Base-by-base conservation (phyloP, 1,140 invertebrate genomes). In the Drosophila albomicans region DNA sequence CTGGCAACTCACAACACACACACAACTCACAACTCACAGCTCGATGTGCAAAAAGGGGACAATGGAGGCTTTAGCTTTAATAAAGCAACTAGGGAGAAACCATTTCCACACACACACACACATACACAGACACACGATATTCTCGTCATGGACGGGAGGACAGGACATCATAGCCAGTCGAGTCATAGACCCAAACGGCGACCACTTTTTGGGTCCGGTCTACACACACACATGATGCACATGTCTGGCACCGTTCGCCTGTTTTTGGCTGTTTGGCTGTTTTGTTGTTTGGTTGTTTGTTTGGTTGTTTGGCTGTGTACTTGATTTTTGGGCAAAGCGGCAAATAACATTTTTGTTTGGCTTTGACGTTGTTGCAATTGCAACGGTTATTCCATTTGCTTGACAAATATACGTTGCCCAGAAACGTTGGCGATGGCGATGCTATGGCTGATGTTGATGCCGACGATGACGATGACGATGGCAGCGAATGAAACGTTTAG, bases 271-370 rank as follows among this genome's bases (percentile, higher is more conserved):
- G 62, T 65, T 66, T 65, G 20, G 49, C 28, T 43, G 35, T 11
- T 41, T 48, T 30, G 51, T 46, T 63, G 68, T 13, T 25, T 25
- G 20, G 35, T 70, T 38, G 43, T 43, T 58, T 65, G 45, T 58
- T 72, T 35, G 67, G 56, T 16, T 68, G 71, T 74, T 72, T 87
- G 85, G 78, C 65, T 88, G 84, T 88, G 84, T 88, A 88, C 84
- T 88, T 88, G 85, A 88, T 88, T 88, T 88, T 90, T 90, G 85
- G 85, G 85, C 71, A 88, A 88, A 88, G 81, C 85, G 85, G 85
- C 85, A 88, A 88, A 88, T 88, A 88, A 89, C 85, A 88, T 88
- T 88, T 88, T 88, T 88, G 85, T 88, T 88, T 88, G 81, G 78
- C 81, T 88, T 89, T 89, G 85, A 88, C 85, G 85, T 88, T 88